Base-by-base conservation (phyloP, 1,140 invertebrate species). In the Meloidogyne chitwoodi region DNA sequence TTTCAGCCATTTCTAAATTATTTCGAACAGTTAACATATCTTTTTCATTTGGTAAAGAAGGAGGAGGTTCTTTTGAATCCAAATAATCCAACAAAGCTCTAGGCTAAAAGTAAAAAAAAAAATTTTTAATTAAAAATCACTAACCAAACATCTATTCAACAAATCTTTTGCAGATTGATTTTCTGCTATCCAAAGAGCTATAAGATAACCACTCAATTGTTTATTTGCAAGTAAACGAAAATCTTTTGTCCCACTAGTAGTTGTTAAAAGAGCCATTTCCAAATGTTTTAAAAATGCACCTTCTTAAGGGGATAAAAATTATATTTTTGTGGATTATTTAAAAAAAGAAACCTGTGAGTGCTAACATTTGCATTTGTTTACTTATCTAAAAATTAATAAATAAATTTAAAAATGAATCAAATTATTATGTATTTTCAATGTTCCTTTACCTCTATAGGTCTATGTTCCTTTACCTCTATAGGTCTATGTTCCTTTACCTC, bases 151-250 rank as follows among this genome's bases (percentile, higher is more conserved):
- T 86, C 95, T 89, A 81, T 91, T 91, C 6, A 99, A 90, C 19
- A 99, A 89, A 34, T 92, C 92, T 90, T 94, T 92, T 0, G 95
- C 94, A 26, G 92, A 93, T 24, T 93, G 92, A 89, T 98, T 95
- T 67, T 94, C 94, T 16, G 93, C 95, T 0, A 96, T 91, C 96
- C 96, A 99, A n/a, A 99, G 90, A 22, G 93, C 93, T 71, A 99
- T 93, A n/a, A 99, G 89, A 89, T 98, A 95, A 16, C 96, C 90
- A 67, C 94, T 97, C 19, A 99, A 89, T 87, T 98, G 95, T 88
- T 89, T 91, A 88, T 81, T 93, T 89, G 77, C 91, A 90, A 85
- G 93, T 84, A 79, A 66, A 16, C 85, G 66, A 1, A 88, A 88
- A 82, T 91, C 90, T 74, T 90, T 91, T n/a, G 48, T 56, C n/a